Evolutionary conservation across 2,888 invertebrate species (phyloP).

Genomic region (Gnatocerus cornutus): DNA sequence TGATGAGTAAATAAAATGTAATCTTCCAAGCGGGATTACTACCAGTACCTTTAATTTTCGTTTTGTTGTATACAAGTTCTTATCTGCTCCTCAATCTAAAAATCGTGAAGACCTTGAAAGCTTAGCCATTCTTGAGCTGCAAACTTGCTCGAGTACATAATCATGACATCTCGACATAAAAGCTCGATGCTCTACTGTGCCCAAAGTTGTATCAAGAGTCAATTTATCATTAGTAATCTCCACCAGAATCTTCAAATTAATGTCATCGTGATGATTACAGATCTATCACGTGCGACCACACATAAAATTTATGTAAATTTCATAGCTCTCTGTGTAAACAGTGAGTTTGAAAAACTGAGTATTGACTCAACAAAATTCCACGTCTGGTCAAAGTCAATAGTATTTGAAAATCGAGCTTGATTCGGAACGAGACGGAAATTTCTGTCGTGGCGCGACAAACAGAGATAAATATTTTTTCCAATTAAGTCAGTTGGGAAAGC

Average conservation of each 20-base stretch:
- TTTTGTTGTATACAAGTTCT: slow-evolving; percentile 1
- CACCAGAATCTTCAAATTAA: slow-evolving; percentile 33
- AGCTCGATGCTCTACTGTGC: slow-evolving; percentile 21
- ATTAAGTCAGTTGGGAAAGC: slow-evolving; percentile 28
- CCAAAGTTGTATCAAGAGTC: neutral
- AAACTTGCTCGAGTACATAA: slow-evolving; percentile 6
- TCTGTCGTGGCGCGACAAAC: slow-evolving; percentile 2
- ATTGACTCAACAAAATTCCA: slow-evolving; percentile 33
- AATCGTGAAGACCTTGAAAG: neutral
- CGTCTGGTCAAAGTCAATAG: slow-evolving; percentile 27
- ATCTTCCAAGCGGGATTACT: neutral
- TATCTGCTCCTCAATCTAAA: slow-evolving; percentile 6
- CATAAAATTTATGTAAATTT: slow-evolving; percentile 39
- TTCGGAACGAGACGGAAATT: slow-evolving; percentile 17
- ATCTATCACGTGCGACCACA: slow-evolving; percentile 39
- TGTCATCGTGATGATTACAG: slow-evolving; percentile 32
- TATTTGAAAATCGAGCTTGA: slow-evolving; percentile 14
- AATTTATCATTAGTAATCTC: slow-evolving; percentile 35
- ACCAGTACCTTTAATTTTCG: neutral
- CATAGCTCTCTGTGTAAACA: slow-evolving; percentile 22
- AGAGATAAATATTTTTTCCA: slow-evolving; percentile 26
- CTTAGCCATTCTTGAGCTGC: slow-evolving; percentile 3
- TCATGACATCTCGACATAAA: slow-evolving; percentile 3
- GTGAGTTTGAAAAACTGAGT: slow-evolving; percentile 13
- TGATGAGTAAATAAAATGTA: too few relatives aligned